Conservation (phyloP, 2,888 invertebrate species). For the Zootermopsis nevadensis region DNA sequence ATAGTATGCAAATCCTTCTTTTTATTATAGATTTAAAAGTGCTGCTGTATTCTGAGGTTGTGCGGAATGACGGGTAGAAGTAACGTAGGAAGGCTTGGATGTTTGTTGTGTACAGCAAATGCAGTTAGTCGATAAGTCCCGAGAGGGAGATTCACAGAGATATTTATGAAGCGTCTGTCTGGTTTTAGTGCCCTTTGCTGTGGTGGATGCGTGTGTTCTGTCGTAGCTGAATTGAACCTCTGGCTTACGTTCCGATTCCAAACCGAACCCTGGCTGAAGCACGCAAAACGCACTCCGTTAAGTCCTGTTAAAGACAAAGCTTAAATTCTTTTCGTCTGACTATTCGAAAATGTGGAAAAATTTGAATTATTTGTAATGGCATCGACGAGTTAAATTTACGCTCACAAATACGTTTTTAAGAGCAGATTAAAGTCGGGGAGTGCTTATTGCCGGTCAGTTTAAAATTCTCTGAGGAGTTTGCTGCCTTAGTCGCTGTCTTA, state of each 20-base stretch:
- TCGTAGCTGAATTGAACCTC: background rate
- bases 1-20: background rate
- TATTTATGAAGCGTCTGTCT: constrained; percentile 10
- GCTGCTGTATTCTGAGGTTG: background rate
- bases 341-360: background rate
- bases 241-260: constrained; percentile 8
- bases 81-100: background rate
- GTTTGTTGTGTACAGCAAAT: constrained; percentile 29
- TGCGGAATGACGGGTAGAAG: background rate
- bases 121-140: constrained; percentile 33
- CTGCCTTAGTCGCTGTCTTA: too few species aligned
- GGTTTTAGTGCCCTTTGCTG: constrained; percentile 24
- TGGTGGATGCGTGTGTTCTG: background rate
- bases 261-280: background rate
- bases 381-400: too few species aligned
- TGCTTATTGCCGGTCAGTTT: too few species aligned
- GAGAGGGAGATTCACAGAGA: constrained; percentile 26
- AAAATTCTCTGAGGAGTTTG: too few species aligned
- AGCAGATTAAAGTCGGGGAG: too few species aligned
- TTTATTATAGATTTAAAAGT: constrained; percentile 6
- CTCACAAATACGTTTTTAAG: too few species aligned
- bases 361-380: background rate
- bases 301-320: constrained; percentile 6
- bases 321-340: constrained; percentile 15
- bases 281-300: background rate